Base-by-base conservation (phyloP, 2,888 invertebrate species). In the Neuroscelio doddi region DNA sequence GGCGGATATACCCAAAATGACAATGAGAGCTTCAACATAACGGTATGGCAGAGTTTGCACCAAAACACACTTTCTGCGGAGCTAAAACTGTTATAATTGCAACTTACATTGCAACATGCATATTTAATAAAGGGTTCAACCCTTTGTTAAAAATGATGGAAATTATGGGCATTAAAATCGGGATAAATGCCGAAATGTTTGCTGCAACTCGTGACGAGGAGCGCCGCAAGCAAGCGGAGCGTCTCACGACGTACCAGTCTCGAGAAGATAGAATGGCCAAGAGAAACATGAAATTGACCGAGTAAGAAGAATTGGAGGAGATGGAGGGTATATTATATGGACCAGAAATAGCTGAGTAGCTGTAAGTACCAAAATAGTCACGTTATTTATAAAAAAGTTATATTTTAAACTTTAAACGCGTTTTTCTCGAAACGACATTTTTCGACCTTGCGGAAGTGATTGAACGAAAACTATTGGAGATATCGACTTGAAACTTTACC, bases 221-320 rank as follows among this genome's bases (percentile, higher is more conserved):
- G 39, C n/a, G 53, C 17, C 69, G 67, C 32, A 30, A 65, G 36
- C 17, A 39, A 26, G 12, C 59, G 56, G 29, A 56, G n/a, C n/a
- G n/a, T n/a, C n/a, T n/a, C n/a, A n/a, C 62, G 15, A 66, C 68
- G 16, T 67, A 67, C n/a, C n/a, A n/a, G n/a, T n/a, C n/a, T n/a
- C n/a, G n/a, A 24, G 71, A 69, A 30, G 62, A 56, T 46, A 64
- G 64, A 58, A 49, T 62, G 26, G 45, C 57, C 36, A 45, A 47
- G 39, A 53, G 61, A 51, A 30, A 56, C 16, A 59, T 30, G 86
- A 87, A 61, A 86, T 87, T 61, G 46, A 34, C 46, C 10, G 53
- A 66, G 34, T 36, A 62, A 16, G 50, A 27, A 16, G 39, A n/a
- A 15, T 50, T 44, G 46, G 64, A 65, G 51, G 52, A 56, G 42